A percentile compares a stretch with the other conserved stretches of the same genome.
Conservation (phyloP, 2,888 invertebrate genomes). For the Aphrophora alni region DNA sequence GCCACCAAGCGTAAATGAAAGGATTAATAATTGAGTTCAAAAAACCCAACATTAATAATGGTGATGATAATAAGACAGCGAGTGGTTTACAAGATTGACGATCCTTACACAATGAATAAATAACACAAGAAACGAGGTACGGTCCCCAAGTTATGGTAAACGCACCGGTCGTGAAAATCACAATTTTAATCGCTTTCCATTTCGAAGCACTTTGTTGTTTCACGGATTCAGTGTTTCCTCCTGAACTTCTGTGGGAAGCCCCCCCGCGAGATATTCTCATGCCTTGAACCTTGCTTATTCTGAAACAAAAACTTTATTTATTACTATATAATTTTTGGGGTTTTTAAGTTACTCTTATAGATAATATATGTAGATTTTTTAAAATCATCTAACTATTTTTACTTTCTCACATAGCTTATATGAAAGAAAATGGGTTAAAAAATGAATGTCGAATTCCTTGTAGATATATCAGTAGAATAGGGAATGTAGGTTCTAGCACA, state of each 20-base stretch:
- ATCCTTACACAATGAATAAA: background rate
- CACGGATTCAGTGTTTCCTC: background rate
- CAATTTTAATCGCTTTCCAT: background rate
- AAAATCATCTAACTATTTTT: too few relatives aligned
- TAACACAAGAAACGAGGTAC: conserved; percentile 32
- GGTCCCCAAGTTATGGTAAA: conserved; percentile 67
- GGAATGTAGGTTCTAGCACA: too few relatives aligned
- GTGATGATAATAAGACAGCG: conserved; percentile 63
- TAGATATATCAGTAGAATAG: too few relatives aligned
- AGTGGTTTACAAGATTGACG: conserved; percentile 59
- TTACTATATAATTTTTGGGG: too few relatives aligned
- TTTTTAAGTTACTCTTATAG: too few relatives aligned
- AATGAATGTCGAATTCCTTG: too few relatives aligned
- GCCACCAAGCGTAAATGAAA: conserved; percentile 74
- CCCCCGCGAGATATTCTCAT: background rate
- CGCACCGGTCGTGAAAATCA: conserved; percentile 50
- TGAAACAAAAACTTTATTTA: background rate
- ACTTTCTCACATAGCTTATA: too few relatives aligned
- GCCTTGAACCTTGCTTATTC: background rate
- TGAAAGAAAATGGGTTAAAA: too few relatives aligned
- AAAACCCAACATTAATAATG: conserved; percentile 66
- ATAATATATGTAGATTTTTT: too few relatives aligned
- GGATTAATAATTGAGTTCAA: conserved; percentile 69
- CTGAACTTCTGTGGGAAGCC: background rate
- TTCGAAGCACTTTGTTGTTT: background rate